phyloP scores from a whole-genome alignment of 2,797 vertebrate genomes.

The Falco berigora region DNA sequence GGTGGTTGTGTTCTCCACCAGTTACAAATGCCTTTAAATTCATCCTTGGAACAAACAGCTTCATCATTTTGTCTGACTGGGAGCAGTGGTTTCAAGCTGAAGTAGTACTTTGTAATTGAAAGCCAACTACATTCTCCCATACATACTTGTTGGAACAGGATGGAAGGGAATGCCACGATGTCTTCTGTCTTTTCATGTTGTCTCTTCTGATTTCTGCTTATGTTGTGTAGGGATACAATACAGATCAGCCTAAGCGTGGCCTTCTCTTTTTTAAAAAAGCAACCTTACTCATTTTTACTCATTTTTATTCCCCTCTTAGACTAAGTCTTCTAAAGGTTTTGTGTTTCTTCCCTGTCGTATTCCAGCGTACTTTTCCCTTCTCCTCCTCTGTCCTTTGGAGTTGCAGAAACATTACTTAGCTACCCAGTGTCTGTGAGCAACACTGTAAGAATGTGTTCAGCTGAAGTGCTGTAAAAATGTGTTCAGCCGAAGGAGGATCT shows the following conservation, averaged over 20 bases:
- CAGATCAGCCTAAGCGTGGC: background rate
- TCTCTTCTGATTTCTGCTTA: background rate
- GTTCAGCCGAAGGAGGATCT: background rate
- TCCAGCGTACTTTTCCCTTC: background rate
- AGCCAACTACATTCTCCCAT: background rate
- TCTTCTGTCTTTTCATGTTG: background rate
- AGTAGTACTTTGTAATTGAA: background rate
- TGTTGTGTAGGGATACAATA: background rate
- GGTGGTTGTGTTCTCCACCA: background rate
- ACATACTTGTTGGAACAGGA: background rate
- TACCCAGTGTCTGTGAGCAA: background rate
- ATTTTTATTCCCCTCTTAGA: background rate
- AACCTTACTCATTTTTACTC: background rate
- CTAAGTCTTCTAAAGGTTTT: background rate
- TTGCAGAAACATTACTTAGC: background rate
- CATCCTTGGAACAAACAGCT: background rate
- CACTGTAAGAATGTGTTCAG: background rate
- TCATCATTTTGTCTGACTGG: background rate
- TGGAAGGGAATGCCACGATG: background rate
- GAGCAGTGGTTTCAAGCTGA: slow-evolving; percentile 3
- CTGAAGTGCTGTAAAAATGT: background rate
- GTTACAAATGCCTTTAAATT: background rate
- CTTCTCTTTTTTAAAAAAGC: background rate
- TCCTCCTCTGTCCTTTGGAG: background rate
- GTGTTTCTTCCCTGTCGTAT: background rate